Evolutionary conservation across 1,140 invertebrate genomes (phyloP).

Genomic region (Leptopilina clavipes): DNA sequence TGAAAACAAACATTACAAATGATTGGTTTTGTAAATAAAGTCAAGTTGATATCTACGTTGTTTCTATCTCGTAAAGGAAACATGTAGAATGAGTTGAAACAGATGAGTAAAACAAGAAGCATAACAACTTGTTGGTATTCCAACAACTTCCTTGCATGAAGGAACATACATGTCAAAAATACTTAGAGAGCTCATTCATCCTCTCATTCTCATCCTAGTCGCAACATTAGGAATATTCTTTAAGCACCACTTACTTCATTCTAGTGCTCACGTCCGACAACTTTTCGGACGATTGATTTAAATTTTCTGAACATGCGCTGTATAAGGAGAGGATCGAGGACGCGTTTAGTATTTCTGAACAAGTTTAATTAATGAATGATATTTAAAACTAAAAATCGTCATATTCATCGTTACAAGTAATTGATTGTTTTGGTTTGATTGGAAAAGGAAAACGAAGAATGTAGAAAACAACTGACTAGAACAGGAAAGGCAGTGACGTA

Average conservation of each 20-base stretch:
- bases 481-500: slow-evolving; percentile 71
- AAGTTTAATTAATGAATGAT: background rate
- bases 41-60: background rate
- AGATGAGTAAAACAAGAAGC: slow-evolving; percentile 9
- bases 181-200: slow-evolving; percentile 11
- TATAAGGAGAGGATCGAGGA: background rate
- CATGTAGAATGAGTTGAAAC: background rate
- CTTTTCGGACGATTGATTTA: background rate
- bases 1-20: background rate
- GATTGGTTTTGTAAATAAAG: background rate
- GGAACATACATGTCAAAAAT: background rate
- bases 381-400: too few species aligned
- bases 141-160: background rate
- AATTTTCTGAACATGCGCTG: slow-evolving; percentile 2
- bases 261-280: slow-evolving; percentile 13
- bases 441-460: slow-evolving; percentile 44
- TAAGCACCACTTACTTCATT: slow-evolving; percentile 17
- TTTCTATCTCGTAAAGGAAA: background rate
- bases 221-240: slow-evolving; percentile 18
- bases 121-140: background rate
- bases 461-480: slow-evolving; percentile 51
- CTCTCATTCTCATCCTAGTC: slow-evolving; percentile 5
- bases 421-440: slow-evolving; percentile 4
- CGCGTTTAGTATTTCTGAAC: slow-evolving; percentile 20
- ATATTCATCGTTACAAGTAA: background rate